These are phyloP conservation scores for Nineta flava DNA, from an alignment of 2,888 invertebrate genomes.

Conservation along the genomic window DNA sequence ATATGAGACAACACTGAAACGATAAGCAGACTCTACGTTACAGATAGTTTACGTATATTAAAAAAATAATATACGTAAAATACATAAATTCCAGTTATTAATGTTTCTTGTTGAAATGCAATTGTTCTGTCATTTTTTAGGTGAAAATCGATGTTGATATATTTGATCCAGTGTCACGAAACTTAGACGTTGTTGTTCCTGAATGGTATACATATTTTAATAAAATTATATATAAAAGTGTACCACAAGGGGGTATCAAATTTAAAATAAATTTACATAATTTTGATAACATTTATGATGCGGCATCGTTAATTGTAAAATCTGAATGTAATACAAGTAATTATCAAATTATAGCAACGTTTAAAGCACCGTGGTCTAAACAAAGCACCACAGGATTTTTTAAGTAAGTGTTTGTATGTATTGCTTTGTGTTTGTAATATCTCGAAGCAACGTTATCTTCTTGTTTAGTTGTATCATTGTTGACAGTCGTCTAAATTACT, in stretches of 20 bases:
- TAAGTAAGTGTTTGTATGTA: constrained; percentile 36
- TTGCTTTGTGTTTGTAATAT: too few species aligned
- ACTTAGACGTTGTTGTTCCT: constrained; percentile 19
- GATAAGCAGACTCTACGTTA: too few species aligned
- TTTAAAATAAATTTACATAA: constrained; percentile 43
- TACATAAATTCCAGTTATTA: too few species aligned
- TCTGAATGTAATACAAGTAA: constrained; percentile 30
- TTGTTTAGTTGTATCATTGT: too few species aligned
- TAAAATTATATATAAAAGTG: constrained; percentile 32
- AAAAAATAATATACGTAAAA: too few species aligned
- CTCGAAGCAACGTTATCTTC: too few species aligned
- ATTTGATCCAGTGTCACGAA: constrained; percentile 31
- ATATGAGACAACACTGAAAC: too few species aligned
- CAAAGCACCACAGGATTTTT: constrained; percentile 41
- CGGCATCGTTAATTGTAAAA: constrained; percentile 40
- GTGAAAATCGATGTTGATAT: constrained; percentile 46
- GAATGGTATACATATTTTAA: constrained; percentile 20
- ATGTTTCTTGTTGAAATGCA: background rate
- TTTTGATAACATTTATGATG: constrained; percentile 41
- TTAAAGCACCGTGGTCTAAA: constrained; percentile 49
- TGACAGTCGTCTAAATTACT: too few species aligned
- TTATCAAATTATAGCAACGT: constrained; percentile 41
- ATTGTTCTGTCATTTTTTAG: constrained; percentile 26
- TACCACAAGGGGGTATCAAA: constrained; percentile 37
- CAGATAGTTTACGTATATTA: too few species aligned